Percentiles rank a stretch among this genome's conserved stretches.
These are phyloP conservation scores for Napeogenes inachia DNA, from an alignment of 2,888 invertebrate genomes.

Conservation along the genomic window DNA sequence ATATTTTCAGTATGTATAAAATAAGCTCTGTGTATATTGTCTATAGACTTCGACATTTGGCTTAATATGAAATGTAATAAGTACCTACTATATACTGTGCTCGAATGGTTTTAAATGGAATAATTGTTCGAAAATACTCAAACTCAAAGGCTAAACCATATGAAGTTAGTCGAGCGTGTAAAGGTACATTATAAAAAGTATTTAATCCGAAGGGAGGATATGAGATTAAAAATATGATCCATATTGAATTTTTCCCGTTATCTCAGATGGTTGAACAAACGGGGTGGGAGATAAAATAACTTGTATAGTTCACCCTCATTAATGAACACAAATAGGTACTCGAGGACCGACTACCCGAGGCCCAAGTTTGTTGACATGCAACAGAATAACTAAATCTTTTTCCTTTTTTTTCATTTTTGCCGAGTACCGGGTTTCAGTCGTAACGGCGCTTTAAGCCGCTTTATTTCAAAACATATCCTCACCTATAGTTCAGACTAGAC, in stretches of 20 bases:
- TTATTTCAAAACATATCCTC: constrained; percentile 47
- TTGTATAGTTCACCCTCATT: constrained; percentile 43
- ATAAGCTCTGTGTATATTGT: not conserved
- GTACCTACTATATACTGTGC: not conserved
- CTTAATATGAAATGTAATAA: not conserved
- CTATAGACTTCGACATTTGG: too few relatives aligned
- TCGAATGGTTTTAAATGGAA: not conserved
- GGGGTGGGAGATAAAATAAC: constrained; percentile 35
- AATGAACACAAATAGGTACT: constrained; percentile 46
- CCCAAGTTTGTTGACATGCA: constrained; percentile 46
- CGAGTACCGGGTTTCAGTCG: constrained; percentile 42
- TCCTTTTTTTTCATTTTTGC: constrained; percentile 33
- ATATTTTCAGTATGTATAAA: not conserved
- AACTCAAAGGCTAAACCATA: constrained; percentile 2
- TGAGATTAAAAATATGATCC: constrained; percentile 6
- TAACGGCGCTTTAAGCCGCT: constrained; percentile 39
- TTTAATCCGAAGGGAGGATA: not conserved
- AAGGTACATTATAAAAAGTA: constrained; percentile 4
- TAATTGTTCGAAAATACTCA: constrained; percentile 1
- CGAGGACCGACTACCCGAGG: constrained; percentile 35
- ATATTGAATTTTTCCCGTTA: constrained; percentile 7
- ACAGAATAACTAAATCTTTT: constrained; percentile 40
- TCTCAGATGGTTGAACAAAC: constrained; percentile 32
- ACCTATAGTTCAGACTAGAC: constrained; percentile 16
- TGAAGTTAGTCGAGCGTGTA: constrained; percentile 1